Evolutionary conservation across 92 coral and sea anemone species (phyloP).

Genomic region (Actinernus sp.): DNA sequence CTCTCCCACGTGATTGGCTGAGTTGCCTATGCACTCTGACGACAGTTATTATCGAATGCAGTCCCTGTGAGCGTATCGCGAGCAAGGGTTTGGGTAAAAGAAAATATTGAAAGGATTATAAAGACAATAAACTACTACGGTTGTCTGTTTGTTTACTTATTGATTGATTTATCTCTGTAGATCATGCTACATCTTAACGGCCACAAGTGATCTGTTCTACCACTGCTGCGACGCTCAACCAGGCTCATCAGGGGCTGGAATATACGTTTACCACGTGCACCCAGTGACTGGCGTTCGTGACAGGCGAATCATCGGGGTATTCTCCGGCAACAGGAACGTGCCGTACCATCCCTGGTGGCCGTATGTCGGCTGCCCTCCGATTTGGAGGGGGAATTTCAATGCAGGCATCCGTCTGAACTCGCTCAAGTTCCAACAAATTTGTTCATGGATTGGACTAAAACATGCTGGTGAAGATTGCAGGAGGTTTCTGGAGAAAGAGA

Average conservation of each 20-base stretch:
- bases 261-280: conserved; percentile 66
- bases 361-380: conserved; percentile 38
- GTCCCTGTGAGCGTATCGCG: no score
- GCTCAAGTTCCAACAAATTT: conserved; percentile 81
- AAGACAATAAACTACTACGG: no score
- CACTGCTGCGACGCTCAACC: conserved; percentile 94
- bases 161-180: conserved; percentile 2
- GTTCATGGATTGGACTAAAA: conserved; percentile 82
- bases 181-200: conserved; percentile 18
- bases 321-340: conserved; percentile 89
- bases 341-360: conserved; percentile 64
- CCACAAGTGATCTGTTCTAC: conserved; percentile 66
- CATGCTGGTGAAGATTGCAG: conserved; percentile 23
- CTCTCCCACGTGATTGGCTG: no score
- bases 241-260: conserved; percentile 98
- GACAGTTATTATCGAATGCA: no score
- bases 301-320: conserved; percentile 83
- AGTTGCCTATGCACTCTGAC: no score
- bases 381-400: conserved; percentile 75
- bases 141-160: no score
- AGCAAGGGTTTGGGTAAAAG: no score
- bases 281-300: conserved; percentile 26
- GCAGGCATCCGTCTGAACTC: conserved; percentile 86
- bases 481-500: background rate
- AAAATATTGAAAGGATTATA: no score